Base-by-base conservation (phyloP, 2,888 invertebrate genomes). In the Zygothrica quintamaculata region DNA sequence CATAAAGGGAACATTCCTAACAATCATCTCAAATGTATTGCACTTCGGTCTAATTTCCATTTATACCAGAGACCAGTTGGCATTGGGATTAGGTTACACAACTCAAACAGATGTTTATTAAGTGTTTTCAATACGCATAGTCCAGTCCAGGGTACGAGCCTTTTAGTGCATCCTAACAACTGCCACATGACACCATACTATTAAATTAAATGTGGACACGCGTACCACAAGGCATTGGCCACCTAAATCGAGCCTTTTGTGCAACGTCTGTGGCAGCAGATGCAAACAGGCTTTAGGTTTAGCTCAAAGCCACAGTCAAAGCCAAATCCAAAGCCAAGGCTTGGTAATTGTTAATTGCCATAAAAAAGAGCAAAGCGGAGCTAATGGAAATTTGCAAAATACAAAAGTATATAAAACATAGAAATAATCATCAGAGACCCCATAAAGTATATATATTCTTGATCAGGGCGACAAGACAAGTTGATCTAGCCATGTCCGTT, bases 151-250 rank as follows among this genome's bases (percentile, higher is more conserved):
- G 25, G 55, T 6, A 22, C 11, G 7, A 11, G 47, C 22, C 26
- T 37, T 26, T 81, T 86, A 84, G 74, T 74, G 84, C 80, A 74
- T 79, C 74, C 80, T 79, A 86, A 86, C 86, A 76, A 81, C 87
- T 84, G 87, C 87, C 59, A 86, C 76, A 86, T 76, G 80, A 86
- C 84, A 86, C 84, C 80, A 67, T 81, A 74, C 86, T 84, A 81
- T 86, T 81, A 86, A 76, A 84, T 76, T 79, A 86, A 84, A 84
- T 84, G 80, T 74, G 65, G 68, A 79, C 80, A 86, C 80, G 80
- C 87, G 76, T 50, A 65, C 58, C 57, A 46, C 46, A 57, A 26
- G 47, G 33, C 29, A 26, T 58, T 48, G 70, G 65, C 74, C 84
- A 77, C 77, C 79, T 68, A 67, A 76, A 66, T 67, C 62, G 78